Evolutionary conservation across 1,140 invertebrate species (phyloP), one percentile per base, ranked within the genome.

Genomic region (Drosophila repletoides): DNA sequence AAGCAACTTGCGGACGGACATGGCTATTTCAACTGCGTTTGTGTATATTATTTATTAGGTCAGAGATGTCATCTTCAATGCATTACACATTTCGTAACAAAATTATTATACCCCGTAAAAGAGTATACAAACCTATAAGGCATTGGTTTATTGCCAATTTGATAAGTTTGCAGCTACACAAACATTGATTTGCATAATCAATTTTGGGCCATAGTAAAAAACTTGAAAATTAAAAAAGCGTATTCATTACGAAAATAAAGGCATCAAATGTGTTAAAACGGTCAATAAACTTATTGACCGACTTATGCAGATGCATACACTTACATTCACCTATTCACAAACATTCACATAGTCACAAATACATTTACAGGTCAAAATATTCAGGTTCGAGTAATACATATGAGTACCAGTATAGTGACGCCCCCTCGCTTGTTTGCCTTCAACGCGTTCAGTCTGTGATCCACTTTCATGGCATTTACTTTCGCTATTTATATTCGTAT

Each of bases 221-320:
- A 59, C 29, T 28, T 33, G 28, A 31, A 19, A 65, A 34, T 12
- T 24, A 17, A 49, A 68, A 61, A 24, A 60, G 55, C 58, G 69
- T 66, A 65, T 72, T 75, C 28, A 72, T 79, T 74, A 53, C 70
- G 60, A 79, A 74, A 71, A 60, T 74, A 22, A 59, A 58, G 61
- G 58, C 66, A 65, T 69, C 41, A 70, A 74, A 71, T 56, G 56
- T 73, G 52, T 64, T 73, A 69, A 71, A 61, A 51, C 79, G 79
- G 79, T 84, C 80, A 84, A 84, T 84, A 84, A 83, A 84, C 79
- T 84, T 84, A 84, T 75, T 84, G 79, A 84, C 79, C 79, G 79
- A 84, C 66, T 79, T 84, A 70, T 49, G 64, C 36, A 26, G 26
- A 26, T 43, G 28, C 56, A 67, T 9, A 45, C 10, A 31, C 24